Base-by-base conservation (phyloP, 53 echinoderm and acorn worm species). In the Henricia sp. region DNA sequence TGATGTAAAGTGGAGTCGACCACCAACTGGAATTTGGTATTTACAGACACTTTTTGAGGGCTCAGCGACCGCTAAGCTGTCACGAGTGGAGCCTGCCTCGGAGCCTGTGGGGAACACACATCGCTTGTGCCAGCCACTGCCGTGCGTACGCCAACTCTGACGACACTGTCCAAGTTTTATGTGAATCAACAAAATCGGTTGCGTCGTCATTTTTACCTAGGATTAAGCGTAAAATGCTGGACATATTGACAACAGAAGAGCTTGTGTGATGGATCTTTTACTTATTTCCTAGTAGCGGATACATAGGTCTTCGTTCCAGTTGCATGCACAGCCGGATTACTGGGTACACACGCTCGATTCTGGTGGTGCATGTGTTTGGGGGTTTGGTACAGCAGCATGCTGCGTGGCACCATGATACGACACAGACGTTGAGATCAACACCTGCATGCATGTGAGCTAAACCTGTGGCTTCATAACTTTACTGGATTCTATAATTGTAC, bases 1-100 rank as follows among this genome's bases (percentile, higher is more conserved):
- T 76, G 42, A 8, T 16, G 16, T 1, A 59, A 48, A 80, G 35
- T 80, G 80, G 64, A 80, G 63, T 80, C 25, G 80, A 32, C 80
- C 64, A 64, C 30, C 63, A 80, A 63, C 63, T 80, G 80, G 80
- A 80, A 80, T 80, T 80, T 80, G 80, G 62, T 80, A 80, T 80
- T 80, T 80, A 64, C 80, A 80, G 80, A 80, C 80, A 80, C 80
- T 80, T 80, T n/a, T 80, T 62, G 80, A 44, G 64, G 80, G 80
- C 62, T 80, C 80, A 64, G 50, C 48, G 40, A 80, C 46, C 80
- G 80, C 62, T 80, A 80, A 80, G 80, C 80, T 62, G 80, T 80
- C 80, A 35, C 65, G 80, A 62, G 44, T 80, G 46, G 26, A 80
- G 80, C 80, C 6, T 41, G 32, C 42, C 50, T 16, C 33, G 78